phyloP scores from a whole-genome alignment of 2,113 vertebrate genomes.

The Chaetorhynchus papuensis region DNA sequence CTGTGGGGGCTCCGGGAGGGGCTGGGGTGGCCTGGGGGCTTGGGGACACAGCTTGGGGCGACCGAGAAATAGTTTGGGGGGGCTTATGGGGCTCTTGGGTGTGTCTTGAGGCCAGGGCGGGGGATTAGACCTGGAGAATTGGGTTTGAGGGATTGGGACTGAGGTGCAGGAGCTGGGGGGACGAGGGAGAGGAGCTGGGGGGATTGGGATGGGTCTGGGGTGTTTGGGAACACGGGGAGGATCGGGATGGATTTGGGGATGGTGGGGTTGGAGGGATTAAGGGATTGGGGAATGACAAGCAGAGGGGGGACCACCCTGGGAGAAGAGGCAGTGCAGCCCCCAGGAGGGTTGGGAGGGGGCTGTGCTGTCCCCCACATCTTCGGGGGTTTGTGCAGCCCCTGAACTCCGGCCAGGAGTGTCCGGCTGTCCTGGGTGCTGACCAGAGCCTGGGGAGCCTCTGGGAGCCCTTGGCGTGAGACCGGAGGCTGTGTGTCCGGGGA shows the following conservation, averaged over 20 bases:
- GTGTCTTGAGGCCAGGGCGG: fast-evolving
- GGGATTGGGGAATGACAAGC: neutral
- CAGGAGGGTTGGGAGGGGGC: neutral
- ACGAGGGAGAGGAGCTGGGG: neutral
- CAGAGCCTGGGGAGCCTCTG: neutral
- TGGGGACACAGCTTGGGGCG: neutral
- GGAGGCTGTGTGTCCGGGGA: fast-evolving
- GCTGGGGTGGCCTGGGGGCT: fast-evolving
- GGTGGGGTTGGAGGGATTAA: neutral
- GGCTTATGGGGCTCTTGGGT: no score
- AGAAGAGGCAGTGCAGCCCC: neutral
- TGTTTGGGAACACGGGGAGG: neutral
- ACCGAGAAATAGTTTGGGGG: neutral
- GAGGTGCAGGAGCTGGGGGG: neutral
- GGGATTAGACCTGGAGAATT: neutral
- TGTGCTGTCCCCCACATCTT: neutral
- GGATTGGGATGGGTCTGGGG: no score
- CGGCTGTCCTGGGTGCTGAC: neutral
- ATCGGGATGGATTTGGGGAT: neutral
- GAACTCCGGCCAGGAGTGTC: no score
- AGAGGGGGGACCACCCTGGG: no score
- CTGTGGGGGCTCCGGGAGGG: neutral
- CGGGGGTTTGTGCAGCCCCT: neutral
- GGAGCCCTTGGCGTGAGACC: neutral
- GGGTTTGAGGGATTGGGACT: neutral